Base-by-base conservation (phyloP, 2,113 vertebrate genomes). In the Pygathrix nemaeus region DNA sequence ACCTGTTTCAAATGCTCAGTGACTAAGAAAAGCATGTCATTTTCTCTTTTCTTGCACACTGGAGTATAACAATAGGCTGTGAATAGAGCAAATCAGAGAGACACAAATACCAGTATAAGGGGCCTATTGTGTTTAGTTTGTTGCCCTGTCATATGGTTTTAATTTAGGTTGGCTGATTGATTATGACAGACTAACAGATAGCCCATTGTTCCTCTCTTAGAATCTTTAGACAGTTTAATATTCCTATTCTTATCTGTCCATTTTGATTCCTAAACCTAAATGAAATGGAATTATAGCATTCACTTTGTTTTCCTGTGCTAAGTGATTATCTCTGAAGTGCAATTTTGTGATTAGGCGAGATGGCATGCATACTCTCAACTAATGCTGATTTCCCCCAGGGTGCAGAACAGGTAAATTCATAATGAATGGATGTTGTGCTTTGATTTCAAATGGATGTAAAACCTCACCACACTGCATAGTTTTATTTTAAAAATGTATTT, bases 361-460 rank as follows among this genome's bases (percentile, higher is more conserved):
- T 55, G 57, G 94, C 97, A 85, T 92, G 93, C 25, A 8, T 96
- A 95, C 94, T 81, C 95, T 96, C 92, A 94, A 25, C 79, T 98
- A 94, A 90, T 95, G 82, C 70, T 98, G n/a, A 48, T 98, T 98
- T 98, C 72, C 94, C 88, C 93, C 93, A 98, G 72, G 61, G 79
- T 97, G 93, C 98, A 97, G 97, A 97, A 91, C 93, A 87, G 30
- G 57, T 97, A 97, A 95, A 98, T 97, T 97, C 66, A 66, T 98
- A 97, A 98, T 96, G 97, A 98, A 98, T 96, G 50, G 96, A 97
- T 97, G 93, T 94, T 97, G 92, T 98, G 89, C 82, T 97, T 96
- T 93, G 93, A 98, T 98, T 98, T 98, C 85, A 98, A 97, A 97
- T 98, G 12, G 95, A 97, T 93, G 75, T 92, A 96, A 98, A 98